phyloP scores from a whole-genome alignment of 2,797 vertebrate genomes.

The Alcedo quadribrachys region DNA sequence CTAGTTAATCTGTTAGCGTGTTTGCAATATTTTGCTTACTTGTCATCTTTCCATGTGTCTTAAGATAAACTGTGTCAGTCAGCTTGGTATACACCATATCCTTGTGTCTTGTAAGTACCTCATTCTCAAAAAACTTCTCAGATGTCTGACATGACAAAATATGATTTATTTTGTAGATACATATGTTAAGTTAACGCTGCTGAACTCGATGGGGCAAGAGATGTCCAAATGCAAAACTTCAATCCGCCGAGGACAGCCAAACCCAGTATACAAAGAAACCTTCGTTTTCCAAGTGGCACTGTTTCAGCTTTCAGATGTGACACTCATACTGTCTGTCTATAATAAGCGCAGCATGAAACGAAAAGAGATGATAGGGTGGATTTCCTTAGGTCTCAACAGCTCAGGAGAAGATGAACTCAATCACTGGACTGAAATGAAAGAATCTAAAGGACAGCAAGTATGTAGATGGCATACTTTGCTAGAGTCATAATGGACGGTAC shows the following conservation, averaged over 20 bases:
- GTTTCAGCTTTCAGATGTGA: slow-evolving; percentile 97
- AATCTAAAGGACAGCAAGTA: slow-evolving; percentile 95
- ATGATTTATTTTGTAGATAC: slow-evolving; percentile 85
- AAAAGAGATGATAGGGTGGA: slow-evolving; percentile 99
- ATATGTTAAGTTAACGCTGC: slow-evolving; percentile 93
- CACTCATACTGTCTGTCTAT: slow-evolving; percentile 96
- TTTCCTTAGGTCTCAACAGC: slow-evolving; percentile 97
- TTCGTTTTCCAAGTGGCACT: slow-evolving; percentile 97
- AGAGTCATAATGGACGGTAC: slow-evolving; percentile 83
- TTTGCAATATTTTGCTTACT: slow-evolving; percentile 74
- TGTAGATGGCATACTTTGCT: slow-evolving; percentile 95
- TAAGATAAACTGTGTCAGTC: slow-evolving; percentile 46
- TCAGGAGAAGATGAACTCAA: slow-evolving; percentile 95
- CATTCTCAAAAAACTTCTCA: background rate
- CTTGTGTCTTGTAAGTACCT: slow-evolving; percentile 40
- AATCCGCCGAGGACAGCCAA: slow-evolving; percentile 93
- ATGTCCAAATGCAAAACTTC: slow-evolving; percentile 99
- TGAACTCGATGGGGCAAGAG: slow-evolving; percentile 99
- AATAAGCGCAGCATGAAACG: slow-evolving; percentile 98
- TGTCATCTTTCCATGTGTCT: slow-evolving; percentile 62
- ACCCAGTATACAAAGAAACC: slow-evolving; percentile 96
- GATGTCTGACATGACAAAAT: slow-evolving; percentile 10
- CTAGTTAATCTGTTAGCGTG: slow-evolving; percentile 3
- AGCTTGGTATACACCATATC: slow-evolving; percentile 76
- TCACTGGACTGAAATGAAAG: slow-evolving; percentile 99